Evolutionary conservation across 2,113 vertebrate species (phyloP).

Genomic region (Uria aalge): DNA sequence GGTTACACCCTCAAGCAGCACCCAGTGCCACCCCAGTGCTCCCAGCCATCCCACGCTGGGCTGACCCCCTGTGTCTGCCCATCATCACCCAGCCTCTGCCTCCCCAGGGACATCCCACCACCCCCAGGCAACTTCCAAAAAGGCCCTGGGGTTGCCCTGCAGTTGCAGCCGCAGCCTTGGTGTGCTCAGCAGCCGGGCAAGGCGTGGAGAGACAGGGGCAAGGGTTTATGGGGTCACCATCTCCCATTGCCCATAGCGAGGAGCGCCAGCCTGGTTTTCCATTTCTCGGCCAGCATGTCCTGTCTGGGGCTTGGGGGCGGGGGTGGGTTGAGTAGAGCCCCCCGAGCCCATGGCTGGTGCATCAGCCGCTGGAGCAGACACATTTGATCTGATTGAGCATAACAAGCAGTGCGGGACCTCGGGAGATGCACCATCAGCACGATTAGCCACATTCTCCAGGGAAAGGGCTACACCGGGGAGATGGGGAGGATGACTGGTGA

Average conservation of each 20-base stretch:
- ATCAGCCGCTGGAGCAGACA: background rate
- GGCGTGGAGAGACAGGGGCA: background rate
- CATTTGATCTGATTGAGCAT: background rate
- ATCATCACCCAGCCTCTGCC: background rate
- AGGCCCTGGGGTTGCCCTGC: background rate
- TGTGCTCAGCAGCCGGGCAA: background rate
- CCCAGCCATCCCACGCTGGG: fast-evolving
- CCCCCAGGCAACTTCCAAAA: background rate
- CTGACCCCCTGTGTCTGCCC: fast-evolving
- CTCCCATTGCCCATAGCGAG: background rate
- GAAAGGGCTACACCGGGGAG: background rate
- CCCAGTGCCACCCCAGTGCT: background rate
- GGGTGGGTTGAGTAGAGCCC: background rate
- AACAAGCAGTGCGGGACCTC: background rate
- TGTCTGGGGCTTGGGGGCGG: background rate
- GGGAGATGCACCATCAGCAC: background rate
- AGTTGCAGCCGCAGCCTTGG: background rate
- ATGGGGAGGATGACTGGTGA: constrained; percentile 28
- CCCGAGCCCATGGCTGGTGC: fast-evolving
- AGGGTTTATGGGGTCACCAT: background rate
- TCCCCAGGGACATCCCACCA: fast-evolving
- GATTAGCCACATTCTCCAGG: background rate
- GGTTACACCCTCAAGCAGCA: background rate
- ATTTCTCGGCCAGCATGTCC: background rate
- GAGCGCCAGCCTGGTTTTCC: background rate